phyloP scores from a whole-genome alignment of 1,140 invertebrate genomes.

The Nautilus pompilius region DNA sequence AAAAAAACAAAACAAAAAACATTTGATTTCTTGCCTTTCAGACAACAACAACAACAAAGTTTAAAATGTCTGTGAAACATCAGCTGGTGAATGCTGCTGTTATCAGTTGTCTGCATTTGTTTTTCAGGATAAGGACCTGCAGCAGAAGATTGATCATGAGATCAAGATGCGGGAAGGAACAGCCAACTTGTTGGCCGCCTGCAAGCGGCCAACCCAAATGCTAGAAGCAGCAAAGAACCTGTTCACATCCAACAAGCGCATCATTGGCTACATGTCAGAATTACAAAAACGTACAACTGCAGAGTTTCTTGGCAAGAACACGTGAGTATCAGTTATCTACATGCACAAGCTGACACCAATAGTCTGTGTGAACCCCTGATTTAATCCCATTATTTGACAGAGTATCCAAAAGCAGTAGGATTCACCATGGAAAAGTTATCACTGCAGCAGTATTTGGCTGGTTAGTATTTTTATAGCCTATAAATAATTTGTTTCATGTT shows the following conservation, averaged over 20 bases:
- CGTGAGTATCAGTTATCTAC: slow-evolving; percentile 20
- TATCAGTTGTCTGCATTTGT: slow-evolving; percentile 1
- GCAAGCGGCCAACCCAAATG: slow-evolving; percentile 64
- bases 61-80: neutral
- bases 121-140: slow-evolving; percentile 61
- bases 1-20: no score
- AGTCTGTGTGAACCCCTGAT: no score
- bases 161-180: slow-evolving; percentile 74
- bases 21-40: neutral
- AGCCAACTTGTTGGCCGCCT: slow-evolving; percentile 67
- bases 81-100: no score
- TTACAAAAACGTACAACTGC: slow-evolving; percentile 63
- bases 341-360: no score
- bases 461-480: no score
- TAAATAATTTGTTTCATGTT: no score
- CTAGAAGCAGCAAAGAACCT: slow-evolving; percentile 70
- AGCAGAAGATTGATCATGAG: slow-evolving; percentile 71
- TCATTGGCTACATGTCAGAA: slow-evolving; percentile 69
- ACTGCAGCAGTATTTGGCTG: no score
- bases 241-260: slow-evolving; percentile 67
- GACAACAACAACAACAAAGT: neutral
- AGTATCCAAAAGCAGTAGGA: no score
- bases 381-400: no score
- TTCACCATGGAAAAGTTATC: no score
- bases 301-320: slow-evolving; percentile 45